Base-by-base conservation (phyloP, 2,797 vertebrate genomes). In the Chloroceryle inda region DNA sequence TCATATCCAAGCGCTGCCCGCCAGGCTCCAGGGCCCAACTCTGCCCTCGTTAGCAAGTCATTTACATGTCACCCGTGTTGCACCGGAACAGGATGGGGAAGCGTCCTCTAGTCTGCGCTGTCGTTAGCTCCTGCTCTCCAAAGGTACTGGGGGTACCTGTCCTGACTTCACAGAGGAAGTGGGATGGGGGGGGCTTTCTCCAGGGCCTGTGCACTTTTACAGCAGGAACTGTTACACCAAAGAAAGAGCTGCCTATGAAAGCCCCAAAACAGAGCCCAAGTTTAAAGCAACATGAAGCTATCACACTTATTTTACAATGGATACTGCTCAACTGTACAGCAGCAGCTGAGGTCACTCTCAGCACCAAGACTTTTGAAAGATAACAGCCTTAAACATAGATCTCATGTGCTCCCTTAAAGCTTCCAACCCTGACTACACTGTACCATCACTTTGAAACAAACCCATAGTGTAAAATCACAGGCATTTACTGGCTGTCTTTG, bases 41-140 rank as follows among this genome's bases (percentile, higher is more conserved):
- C 55, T 69, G 82, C 71, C 50, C 75, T 11, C 2, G 0, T 19
- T 35, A 59, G 37, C 1, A 0, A 27, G 3, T 44, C 62, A 8
- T 11, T 6, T 26, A 45, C 17, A 14, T 24, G 31, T 24, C n/a
- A 33, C 64, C 44, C 22, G 5, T 26, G 63, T n/a, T 68, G 10
- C 64, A 19, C 3, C 33, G 38, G n/a, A 44, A 55, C 2, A 0
- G 47, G 59, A 29, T 11, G 24, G 42, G 27, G 49, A 52, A 33
- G 38, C n/a, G 33, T 0, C 29, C 40, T n/a, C 75, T 2, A 0
- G 5, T 2, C 20, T 1, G 29, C 3, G 63, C 55, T 66, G 50
- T 3, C 1, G 19, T 2, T 31, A n/a, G 22, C 23, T 49, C 68
- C 64, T 23, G 71, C 44, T 40, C 66, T 31, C 44, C n/a, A 19